Evolutionary conservation across 2,888 invertebrate species (phyloP).

Genomic region (Eristalinus aeneus): DNA sequence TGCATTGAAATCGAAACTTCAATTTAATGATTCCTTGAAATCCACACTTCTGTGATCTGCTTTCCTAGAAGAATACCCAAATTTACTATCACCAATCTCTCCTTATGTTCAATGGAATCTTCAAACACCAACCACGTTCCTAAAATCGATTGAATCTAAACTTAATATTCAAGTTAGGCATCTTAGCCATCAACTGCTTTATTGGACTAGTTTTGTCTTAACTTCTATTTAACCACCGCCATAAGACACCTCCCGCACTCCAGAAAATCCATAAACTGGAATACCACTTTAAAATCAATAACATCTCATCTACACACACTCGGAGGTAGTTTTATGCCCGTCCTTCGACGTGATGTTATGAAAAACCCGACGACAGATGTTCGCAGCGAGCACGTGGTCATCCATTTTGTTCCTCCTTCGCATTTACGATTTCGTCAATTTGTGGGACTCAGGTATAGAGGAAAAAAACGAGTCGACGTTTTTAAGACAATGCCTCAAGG

Average conservation of each 20-base stretch:
- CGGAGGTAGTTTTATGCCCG: background rate
- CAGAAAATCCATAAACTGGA: background rate
- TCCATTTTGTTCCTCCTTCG: background rate
- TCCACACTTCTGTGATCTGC: too few species aligned
- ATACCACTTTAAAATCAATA: background rate
- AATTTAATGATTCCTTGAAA: background rate
- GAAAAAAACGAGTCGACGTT: background rate
- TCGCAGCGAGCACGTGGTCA: background rate
- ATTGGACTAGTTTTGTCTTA: background rate
- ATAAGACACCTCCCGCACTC: background rate
- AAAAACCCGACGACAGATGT: background rate
- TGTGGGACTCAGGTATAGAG: background rate
- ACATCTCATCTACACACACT: background rate
- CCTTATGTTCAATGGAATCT: background rate
- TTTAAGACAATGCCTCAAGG: background rate
- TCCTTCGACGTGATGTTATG: background rate
- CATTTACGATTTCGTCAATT: background rate
- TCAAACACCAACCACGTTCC: too few species aligned
- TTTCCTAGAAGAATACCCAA: too few species aligned
- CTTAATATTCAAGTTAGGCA: background rate
- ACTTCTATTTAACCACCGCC: background rate
- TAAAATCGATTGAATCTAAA: background rate
- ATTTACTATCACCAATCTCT: background rate
- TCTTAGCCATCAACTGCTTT: background rate
- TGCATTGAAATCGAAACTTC: background rate